Conservation (phyloP, 2,797 vertebrate species). For the Thamnophis elegans region DNA sequence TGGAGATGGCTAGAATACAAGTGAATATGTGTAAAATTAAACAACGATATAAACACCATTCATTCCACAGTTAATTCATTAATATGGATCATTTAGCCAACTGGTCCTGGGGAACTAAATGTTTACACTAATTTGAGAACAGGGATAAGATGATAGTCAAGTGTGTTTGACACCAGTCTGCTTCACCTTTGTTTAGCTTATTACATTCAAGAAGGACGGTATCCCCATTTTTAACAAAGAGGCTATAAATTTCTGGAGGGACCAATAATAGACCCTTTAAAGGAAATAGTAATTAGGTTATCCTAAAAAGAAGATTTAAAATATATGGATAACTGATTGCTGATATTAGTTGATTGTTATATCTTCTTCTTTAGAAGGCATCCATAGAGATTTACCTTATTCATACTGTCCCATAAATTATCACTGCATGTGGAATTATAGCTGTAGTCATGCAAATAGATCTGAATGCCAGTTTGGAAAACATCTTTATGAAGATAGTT, state of each 20-base stretch:
- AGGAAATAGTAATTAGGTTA: neutral
- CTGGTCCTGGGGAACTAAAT: neutral
- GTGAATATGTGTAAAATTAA: neutral
- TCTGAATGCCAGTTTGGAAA: conserved; percentile 83
- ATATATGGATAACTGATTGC: neutral
- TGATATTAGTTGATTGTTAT: neutral
- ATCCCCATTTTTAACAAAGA: neutral
- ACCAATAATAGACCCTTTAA: neutral
- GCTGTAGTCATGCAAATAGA: conserved; percentile 81
- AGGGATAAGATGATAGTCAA: neutral
- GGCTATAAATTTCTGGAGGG: no score
- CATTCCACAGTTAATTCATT: neutral
- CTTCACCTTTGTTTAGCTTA: neutral
- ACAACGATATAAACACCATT: neutral
- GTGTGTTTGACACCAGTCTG: neutral
- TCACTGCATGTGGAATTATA: conserved; percentile 80
- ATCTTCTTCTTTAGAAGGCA: neutral
- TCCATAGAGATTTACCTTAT: conserved; percentile 73
- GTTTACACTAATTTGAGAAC: neutral
- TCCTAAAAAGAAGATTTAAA: neutral
- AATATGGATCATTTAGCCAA: neutral
- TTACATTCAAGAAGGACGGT: neutral
- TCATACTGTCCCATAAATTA: conserved; percentile 90
- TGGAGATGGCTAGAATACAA: neutral
- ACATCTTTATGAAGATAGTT: conserved; percentile 78